phyloP scores from a whole-genome alignment of 2,113 vertebrate genomes.

The Nycticebus coucang region DNA sequence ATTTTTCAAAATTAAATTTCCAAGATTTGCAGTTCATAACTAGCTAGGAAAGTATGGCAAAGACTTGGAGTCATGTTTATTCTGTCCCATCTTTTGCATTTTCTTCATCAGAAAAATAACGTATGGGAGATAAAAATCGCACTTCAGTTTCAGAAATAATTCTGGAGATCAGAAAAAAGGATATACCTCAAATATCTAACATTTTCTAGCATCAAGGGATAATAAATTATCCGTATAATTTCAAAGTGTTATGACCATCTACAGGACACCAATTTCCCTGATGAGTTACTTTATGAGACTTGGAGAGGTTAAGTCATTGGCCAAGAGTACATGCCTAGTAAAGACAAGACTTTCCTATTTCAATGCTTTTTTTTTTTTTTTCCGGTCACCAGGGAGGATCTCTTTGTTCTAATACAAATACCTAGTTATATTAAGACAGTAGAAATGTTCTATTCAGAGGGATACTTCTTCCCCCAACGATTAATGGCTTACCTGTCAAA shows the following conservation, averaged over 20 bases:
- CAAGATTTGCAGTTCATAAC: not conserved
- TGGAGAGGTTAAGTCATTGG: not conserved
- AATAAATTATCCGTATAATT: not conserved
- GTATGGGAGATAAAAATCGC: not conserved
- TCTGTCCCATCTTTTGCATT: not conserved
- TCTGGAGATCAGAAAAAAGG: not conserved
- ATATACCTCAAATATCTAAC: not conserved
- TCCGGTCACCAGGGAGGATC: not conserved
- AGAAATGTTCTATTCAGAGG: not conserved
- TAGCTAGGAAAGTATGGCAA: not conserved
- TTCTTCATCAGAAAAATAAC: conserved; percentile 1
- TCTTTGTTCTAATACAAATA: not conserved
- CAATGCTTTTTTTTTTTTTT: rapidly evolving
- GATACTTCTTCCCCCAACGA: not conserved
- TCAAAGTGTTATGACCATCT: not conserved
- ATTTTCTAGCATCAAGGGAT: not conserved
- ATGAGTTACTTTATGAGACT: not conserved
- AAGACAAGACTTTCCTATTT: not conserved
- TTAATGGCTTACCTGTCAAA: not conserved
- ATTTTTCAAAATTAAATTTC: not conserved
- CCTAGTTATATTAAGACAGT: not conserved
- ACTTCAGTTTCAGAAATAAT: not conserved
- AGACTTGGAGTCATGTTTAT: not conserved
- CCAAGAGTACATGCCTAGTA: not conserved
- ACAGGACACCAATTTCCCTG: not conserved